A percentile compares a stretch with the other conserved stretches of the same genome.
Evolutionary conservation across 2,113 vertebrate genomes (phyloP).

Genomic region (Brachionichthys hirsutus): DNA sequence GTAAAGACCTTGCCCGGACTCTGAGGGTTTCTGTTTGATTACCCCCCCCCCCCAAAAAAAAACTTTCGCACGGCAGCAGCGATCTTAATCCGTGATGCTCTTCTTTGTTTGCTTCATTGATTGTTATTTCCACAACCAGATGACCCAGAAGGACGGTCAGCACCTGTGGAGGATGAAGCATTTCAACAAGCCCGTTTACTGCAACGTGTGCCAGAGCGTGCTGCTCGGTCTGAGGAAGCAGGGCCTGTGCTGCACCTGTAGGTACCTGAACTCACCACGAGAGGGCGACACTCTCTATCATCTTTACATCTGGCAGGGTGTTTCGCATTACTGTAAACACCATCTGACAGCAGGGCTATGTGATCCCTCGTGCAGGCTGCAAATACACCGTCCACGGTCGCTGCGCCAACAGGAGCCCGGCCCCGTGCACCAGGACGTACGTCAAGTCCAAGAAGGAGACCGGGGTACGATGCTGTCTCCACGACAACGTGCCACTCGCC

Average conservation of each 20-base stretch:
- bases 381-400: conserved; percentile 90
- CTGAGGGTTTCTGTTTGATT: no score
- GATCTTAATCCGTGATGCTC: neutral
- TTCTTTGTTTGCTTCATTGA: neutral
- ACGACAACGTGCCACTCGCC: conserved; percentile 9
- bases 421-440: conserved; percentile 87
- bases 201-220: conserved; percentile 87
- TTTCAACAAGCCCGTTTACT: conserved; percentile 87
- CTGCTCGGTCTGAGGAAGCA: conserved; percentile 89
- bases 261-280: conserved; percentile 64
- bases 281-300: conserved; percentile 32
- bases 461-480: conserved; percentile 76
- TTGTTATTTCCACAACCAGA: conserved; percentile 63
- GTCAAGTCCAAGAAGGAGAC: conserved; percentile 90
- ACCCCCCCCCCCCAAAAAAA: no score
- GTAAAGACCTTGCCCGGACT: no score
- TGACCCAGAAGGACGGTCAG: conserved; percentile 87
- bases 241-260: conserved; percentile 88
- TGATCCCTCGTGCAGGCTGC: conserved; percentile 77
- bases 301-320: neutral
- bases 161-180: conserved; percentile 94
- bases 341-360: conserved; percentile 2
- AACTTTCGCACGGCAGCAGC: no score
- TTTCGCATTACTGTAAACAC: neutral
- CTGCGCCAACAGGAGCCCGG: conserved; percentile 85